Base-by-base conservation (phyloP, 1,140 invertebrate genomes). In the Agrypnia vestita region DNA sequence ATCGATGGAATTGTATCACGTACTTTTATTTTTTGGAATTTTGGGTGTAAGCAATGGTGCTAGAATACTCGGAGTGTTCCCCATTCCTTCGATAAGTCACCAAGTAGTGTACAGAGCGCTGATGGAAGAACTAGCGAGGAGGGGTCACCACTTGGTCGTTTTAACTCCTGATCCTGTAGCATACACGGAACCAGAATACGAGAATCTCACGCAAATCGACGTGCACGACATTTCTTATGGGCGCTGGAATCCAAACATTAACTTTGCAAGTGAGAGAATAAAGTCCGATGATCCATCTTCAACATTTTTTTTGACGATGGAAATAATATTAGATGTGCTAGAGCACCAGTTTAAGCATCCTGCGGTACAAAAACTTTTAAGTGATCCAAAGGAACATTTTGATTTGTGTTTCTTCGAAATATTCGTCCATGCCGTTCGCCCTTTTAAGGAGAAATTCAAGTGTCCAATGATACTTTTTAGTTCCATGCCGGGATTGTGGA, bases 31-130 rank as follows among this genome's bases (percentile, higher is more conserved):
- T 35, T 35, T 35, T 35, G 25, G 1, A 35, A 6, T 35, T 35
- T 35, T 35, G 25, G 6, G 25, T 35, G 25, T 17, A 0, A 62
- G 74, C 17, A 11, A n/a, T 21, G 25, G 53, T 11, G 86, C 87
- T 43, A 86, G 84, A 73, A 93, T 93, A 72, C 83, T 93, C 19
- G 89, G 86, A 0, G 83, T 91, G 0, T 85, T 90, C 55, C 86
- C 91, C 4, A 85, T 85, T 11, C 86, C 90, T 0, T 90, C 90
- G 0, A 87, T 89, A 64, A 93, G 92, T 80, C 92, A 93, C 84
- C 91, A 92, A 85, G 84, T 91, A 6, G 88, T 91, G 0, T 91
- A 88, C 76, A 82, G 86, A 75, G 85, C 88, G 13, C 35, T 91
- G 4, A 86, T 86, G 11, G 84, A 85, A 77, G 88, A 87, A 59